A percentile compares a stretch with the other conserved stretches of the same genome.
Evolutionary conservation across 2,888 invertebrate genomes (phyloP).

Genomic region (Boloria selene): DNA sequence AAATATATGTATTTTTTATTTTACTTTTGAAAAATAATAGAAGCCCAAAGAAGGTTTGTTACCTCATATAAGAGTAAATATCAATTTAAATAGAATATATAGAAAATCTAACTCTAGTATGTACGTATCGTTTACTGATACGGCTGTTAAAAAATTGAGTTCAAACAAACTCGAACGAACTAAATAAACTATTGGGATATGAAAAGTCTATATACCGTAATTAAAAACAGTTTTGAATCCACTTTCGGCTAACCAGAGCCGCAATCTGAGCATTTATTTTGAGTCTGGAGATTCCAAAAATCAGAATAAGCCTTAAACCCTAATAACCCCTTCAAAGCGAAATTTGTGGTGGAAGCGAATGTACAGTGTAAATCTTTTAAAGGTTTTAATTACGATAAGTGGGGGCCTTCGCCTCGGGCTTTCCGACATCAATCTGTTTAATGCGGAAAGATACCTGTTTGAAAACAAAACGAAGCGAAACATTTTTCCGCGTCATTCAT

Average conservation of each 20-base stretch:
- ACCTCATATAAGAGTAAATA: too few relatives aligned
- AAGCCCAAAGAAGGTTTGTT: too few relatives aligned
- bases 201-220: slow-evolving; percentile 14
- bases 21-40: too few relatives aligned
- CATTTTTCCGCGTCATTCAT: slow-evolving; percentile 56
- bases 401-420: slow-evolving; percentile 49
- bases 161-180: background rate
- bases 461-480: slow-evolving; percentile 45
- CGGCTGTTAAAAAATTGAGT: too few relatives aligned
- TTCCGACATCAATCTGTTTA: slow-evolving; percentile 70
- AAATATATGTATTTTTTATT: too few relatives aligned
- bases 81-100: too few relatives aligned
- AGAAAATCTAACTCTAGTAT: too few relatives aligned
- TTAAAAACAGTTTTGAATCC: slow-evolving; percentile 18
- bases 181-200: slow-evolving; percentile 10
- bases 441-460: slow-evolving; percentile 51
- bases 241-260: slow-evolving; percentile 7
- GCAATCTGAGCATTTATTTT: slow-evolving; percentile 16
- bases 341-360: slow-evolving; percentile 54
- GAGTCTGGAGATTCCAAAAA: slow-evolving; percentile 23
- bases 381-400: slow-evolving; percentile 78
- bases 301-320: slow-evolving; percentile 23
- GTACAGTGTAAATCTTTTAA: slow-evolving; percentile 65
- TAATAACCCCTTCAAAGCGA: slow-evolving; percentile 49
- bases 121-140: too few relatives aligned